Evolutionary conservation across 2,797 vertebrate genomes (phyloP).

Genomic region (Arctocebus calabarensis): DNA sequence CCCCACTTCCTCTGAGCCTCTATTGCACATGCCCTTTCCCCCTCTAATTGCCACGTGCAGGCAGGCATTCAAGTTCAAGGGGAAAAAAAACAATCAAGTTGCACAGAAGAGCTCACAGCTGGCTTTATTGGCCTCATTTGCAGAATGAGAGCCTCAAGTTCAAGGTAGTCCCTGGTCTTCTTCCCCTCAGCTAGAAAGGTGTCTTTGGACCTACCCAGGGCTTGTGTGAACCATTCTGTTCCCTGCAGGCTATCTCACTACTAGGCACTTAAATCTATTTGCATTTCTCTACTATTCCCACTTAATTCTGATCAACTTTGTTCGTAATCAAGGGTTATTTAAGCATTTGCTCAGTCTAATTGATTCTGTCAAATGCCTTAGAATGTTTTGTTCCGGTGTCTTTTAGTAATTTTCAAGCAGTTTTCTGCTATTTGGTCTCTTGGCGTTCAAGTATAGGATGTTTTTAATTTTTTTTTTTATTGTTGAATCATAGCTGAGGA

Average conservation of each 20-base stretch:
- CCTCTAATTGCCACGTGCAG: not conserved
- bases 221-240: not conserved
- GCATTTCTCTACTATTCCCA: not conserved
- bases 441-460: not conserved
- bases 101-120: no score
- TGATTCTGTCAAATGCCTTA: not conserved
- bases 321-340: not conserved
- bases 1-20: not conserved
- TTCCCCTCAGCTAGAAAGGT: not conserved
- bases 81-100: not conserved
- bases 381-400: not conserved
- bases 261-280: not conserved
- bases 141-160: not conserved
- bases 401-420: not conserved
- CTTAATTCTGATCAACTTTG: not conserved
- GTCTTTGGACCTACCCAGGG: fast-evolving
- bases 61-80: not conserved
- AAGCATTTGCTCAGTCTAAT: not conserved
- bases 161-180: not conserved
- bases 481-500: no score
- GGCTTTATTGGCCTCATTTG: fast-evolving
- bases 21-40: no score
- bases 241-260: not conserved
- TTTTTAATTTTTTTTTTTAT: no score
- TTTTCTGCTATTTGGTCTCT: not conserved